These are phyloP conservation scores for Trichogramma dendrolimi DNA, from an alignment of 2,888 invertebrate genomes.

Conservation along the genomic window DNA sequence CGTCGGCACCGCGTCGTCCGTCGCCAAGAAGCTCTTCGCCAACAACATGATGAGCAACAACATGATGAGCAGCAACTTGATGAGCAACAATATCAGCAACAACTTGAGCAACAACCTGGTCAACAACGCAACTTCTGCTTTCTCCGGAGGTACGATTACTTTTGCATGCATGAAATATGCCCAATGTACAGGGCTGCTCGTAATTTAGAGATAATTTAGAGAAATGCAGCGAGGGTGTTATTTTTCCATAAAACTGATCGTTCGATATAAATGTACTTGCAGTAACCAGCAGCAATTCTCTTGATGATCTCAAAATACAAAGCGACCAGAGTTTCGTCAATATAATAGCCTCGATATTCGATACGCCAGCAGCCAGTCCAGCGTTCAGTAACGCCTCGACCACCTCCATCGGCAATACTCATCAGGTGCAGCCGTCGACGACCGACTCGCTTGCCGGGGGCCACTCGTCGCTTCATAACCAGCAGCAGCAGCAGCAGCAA, in stretches of 20 bases:
- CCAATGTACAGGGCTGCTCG: no score
- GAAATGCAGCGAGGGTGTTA: background rate
- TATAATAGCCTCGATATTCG: conserved; percentile 35
- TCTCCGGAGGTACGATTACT: conserved; percentile 15
- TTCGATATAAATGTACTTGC: conserved; percentile 11
- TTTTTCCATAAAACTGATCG: background rate
- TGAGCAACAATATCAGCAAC: background rate
- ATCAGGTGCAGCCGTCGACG: conserved; percentile 20
- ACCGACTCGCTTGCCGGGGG: background rate
- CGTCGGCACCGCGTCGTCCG: conserved; percentile 31
- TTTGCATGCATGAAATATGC: background rate
- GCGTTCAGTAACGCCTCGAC: conserved; percentile 48
- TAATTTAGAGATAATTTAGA: no score
- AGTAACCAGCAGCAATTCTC: conserved; percentile 47
- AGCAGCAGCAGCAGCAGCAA: background rate
- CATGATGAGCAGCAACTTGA: conserved; percentile 17
- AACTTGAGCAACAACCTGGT: background rate
- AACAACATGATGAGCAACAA: conserved; percentile 31
- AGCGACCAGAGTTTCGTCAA: conserved; percentile 36
- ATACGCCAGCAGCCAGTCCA: conserved; percentile 44
- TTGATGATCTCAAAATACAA: conserved; percentile 46
- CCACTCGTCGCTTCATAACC: background rate
- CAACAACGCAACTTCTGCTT: conserved; percentile 6
- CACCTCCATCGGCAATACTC: conserved; percentile 43
- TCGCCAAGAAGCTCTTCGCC: conserved; percentile 44